phyloP scores from a whole-genome alignment of 2,797 vertebrate genomes.

The Clarias laeviceps region DNA sequence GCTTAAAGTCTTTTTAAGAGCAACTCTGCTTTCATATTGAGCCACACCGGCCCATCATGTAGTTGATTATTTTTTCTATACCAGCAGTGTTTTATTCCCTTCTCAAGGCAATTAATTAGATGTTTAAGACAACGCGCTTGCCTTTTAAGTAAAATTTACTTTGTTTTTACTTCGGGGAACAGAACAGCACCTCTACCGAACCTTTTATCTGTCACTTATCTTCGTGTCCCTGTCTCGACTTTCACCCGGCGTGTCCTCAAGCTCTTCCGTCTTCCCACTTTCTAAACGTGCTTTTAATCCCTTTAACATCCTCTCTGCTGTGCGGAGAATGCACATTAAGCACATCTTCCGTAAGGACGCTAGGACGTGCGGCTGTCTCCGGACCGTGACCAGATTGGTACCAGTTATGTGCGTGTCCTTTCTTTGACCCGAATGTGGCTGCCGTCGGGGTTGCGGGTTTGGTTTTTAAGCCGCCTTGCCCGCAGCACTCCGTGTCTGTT shows the following conservation, averaged over 20 bases:
- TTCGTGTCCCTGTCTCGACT: slow-evolving; percentile 48
- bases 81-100: background rate
- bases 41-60: background rate
- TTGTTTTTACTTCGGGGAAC: background rate
- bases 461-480: background rate
- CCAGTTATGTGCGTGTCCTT: background rate
- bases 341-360: background rate
- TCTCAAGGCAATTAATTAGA: background rate
- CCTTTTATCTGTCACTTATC: background rate
- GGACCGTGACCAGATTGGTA: background rate
- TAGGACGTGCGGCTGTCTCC: background rate
- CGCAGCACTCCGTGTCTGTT: background rate
- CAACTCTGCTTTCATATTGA: background rate
- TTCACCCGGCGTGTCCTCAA: slow-evolving; percentile 43
- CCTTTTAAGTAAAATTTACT: background rate
- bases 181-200: background rate
- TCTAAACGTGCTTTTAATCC: slow-evolving; percentile 2
- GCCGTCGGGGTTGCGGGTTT: background rate
- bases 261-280: background rate
- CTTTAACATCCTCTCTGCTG: background rate
- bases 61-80: background rate
- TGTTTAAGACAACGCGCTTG: background rate
- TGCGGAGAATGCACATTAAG: background rate
- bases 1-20: background rate
- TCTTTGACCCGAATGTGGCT: background rate